These are phyloP conservation scores for Tetramorium simillimum DNA, from an alignment of 1,140 invertebrate species.

Conservation along the genomic window DNA sequence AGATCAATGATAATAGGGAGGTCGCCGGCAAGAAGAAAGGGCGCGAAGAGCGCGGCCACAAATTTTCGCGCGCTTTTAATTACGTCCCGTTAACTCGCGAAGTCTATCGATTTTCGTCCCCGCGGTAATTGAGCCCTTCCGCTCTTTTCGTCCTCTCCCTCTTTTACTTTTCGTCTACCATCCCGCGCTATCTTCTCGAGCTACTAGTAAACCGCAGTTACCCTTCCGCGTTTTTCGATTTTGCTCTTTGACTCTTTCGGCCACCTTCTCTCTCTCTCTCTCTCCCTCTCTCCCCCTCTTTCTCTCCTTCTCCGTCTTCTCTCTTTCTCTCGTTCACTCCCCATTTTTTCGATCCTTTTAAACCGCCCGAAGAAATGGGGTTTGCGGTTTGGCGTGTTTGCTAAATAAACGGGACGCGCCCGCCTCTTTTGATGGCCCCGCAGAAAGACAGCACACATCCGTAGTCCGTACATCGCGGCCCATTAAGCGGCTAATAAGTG, in stretches of 20 bases:
- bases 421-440: slow-evolving; percentile 73
- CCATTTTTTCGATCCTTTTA: slow-evolving; percentile 65
- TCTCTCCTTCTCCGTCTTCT: neutral
- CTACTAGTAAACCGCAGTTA: slow-evolving; percentile 4
- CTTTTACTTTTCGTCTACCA: neutral
- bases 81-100: slow-evolving; percentile 61
- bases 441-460: slow-evolving; percentile 67
- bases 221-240: neutral
- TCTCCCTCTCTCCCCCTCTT: neutral
- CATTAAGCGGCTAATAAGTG: slow-evolving; percentile 77
- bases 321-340: neutral
- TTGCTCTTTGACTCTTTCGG: neutral
- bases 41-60: slow-evolving; percentile 55
- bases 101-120: slow-evolving; percentile 71
- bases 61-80: slow-evolving; percentile 74
- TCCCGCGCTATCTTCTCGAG: neutral
- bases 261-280: neutral
- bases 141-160: neutral
- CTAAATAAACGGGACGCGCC: slow-evolving; percentile 72
- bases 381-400: slow-evolving; percentile 75
- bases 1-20: slow-evolving; percentile 52
- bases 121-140: slow-evolving; percentile 57
- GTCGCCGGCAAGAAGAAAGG: slow-evolving; percentile 48
- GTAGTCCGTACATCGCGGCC: slow-evolving; percentile 71
- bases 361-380: slow-evolving; percentile 68